Base-by-base conservation (phyloP, 2,797 vertebrate genomes). In the Melanotaenia trifasciata region DNA sequence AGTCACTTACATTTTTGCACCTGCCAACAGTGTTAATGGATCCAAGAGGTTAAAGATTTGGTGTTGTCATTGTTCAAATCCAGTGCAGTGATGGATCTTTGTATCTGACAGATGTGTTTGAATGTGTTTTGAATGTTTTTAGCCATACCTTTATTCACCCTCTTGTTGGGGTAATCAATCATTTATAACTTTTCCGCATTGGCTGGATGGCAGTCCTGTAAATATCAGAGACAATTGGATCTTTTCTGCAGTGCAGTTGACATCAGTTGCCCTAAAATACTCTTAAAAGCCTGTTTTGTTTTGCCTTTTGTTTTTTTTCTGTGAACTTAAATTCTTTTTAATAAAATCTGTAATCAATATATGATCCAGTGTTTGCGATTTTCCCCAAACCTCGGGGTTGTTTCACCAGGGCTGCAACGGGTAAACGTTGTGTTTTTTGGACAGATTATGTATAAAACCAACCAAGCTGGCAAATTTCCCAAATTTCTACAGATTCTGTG, bases 171-270 rank as follows among this genome's bases (percentile, higher is more conserved):
- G 81, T 65, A 66, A 76, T 95, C 95, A 95, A 94, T 94, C 95
- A 81, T 75, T 72, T 72, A 66, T 73, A 67, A 32, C 94, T 56
- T 95, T 92, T 89, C 91, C 92, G 95, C 93, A 92, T 93, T 93
- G 94, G 95, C 96, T 95, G 95, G 95, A 94, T 96, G 95, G 94
- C 94, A 95, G 96, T 96, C 95, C 95, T 97, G 96, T 98, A 98
- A 97, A 98, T 97, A 92, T 88, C 87, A 86, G 84, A 92, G 85
- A 91, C 86, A 74, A 86, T 88, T 86, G 83, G 90, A 88, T 88
- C 81, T 89, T 91, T 88, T 90, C 87, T 89, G 91, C 88, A 88
- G 87, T 87, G 89, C 90, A 90, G 88, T 91, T 83, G 84, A 89
- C 86, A 96, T 96, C 95, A 95, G 95, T 94, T 96, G 96, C 91